A percentile compares a stretch with the other conserved stretches of the same genome.
Conservation (phyloP, 2,113 vertebrate species). For the Grammomys surdaster region DNA sequence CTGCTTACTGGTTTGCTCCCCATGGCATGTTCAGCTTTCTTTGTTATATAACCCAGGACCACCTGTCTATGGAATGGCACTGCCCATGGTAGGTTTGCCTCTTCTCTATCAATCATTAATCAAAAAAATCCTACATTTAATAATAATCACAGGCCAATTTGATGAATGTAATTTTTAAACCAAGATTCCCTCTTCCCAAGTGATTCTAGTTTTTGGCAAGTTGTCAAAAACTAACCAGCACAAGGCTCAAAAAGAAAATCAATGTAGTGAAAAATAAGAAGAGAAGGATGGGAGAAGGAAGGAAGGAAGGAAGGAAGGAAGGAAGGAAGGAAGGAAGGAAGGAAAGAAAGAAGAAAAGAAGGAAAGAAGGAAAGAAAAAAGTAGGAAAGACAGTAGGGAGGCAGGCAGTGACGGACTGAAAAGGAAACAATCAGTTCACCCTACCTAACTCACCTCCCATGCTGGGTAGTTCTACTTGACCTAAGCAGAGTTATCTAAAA, state of each 20-base stretch:
- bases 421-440: neutral
- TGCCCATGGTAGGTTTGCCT: neutral
- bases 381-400: neutral
- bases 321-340: too few species aligned
- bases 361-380: neutral
- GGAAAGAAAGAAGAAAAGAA: neutral
- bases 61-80: neutral
- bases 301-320: neutral
- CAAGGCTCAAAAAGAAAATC: neutral
- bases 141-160: neutral
- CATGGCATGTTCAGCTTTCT: neutral
- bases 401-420: neutral
- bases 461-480: neutral
- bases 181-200: neutral
- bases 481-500: neutral
- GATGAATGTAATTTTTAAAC: neutral
- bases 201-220: neutral
- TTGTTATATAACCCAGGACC: neutral
- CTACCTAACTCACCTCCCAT: neutral
- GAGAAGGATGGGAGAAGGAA: accelerated
- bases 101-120: neutral
- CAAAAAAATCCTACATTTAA: neutral
- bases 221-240: neutral
- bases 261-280: neutral
- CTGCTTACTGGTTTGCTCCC: neutral